Evolutionary conservation across 2,888 invertebrate species (phyloP).

Genomic region (Flexamia atlantica): DNA sequence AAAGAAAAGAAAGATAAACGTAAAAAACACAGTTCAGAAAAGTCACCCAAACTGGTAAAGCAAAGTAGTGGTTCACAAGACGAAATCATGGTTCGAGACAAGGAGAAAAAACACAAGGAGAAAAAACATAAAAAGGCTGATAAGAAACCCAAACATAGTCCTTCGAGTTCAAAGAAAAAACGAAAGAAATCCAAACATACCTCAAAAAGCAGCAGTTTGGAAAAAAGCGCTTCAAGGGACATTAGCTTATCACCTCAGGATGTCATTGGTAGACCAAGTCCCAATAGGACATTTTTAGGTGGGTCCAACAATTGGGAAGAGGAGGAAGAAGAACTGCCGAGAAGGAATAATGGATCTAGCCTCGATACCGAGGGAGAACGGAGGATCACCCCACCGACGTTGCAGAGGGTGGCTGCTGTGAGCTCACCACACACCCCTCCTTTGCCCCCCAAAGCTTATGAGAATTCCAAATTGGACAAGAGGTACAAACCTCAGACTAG

Average conservation of each 20-base stretch:
- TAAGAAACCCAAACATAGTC: constrained; percentile 64
- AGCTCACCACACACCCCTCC: constrained; percentile 67
- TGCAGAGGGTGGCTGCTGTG: constrained; percentile 46
- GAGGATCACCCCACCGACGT: constrained; percentile 19
- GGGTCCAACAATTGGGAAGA: constrained; percentile 44
- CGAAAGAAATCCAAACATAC: constrained; percentile 60
- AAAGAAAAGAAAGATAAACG: constrained; percentile 51
- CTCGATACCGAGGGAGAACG: constrained; percentile 10
- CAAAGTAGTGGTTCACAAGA: constrained; percentile 46
- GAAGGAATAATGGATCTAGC: constrained; percentile 36
- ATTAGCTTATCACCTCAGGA: constrained; percentile 24
- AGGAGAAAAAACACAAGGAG: constrained; percentile 57
- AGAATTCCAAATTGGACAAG: constrained; percentile 58
- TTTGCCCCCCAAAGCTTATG: constrained; percentile 63
- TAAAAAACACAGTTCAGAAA: constrained; percentile 62
- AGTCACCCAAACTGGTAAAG: constrained; percentile 21
- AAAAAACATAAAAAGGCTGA: constrained; percentile 63
- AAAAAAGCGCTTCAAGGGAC: constrained; percentile 41
- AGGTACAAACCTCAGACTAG: constrained; percentile 44
- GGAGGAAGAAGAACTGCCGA: constrained; percentile 33
- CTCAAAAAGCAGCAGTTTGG: constrained; percentile 54
- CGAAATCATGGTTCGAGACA: not conserved
- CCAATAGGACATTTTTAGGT: constrained; percentile 10
- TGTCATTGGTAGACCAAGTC: constrained; percentile 29
- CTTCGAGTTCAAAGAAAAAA: constrained; percentile 63